Conservation (phyloP, 37 sponge, comb jelly and placozoan genomes). For the Petrosia ficiformis region DNA sequence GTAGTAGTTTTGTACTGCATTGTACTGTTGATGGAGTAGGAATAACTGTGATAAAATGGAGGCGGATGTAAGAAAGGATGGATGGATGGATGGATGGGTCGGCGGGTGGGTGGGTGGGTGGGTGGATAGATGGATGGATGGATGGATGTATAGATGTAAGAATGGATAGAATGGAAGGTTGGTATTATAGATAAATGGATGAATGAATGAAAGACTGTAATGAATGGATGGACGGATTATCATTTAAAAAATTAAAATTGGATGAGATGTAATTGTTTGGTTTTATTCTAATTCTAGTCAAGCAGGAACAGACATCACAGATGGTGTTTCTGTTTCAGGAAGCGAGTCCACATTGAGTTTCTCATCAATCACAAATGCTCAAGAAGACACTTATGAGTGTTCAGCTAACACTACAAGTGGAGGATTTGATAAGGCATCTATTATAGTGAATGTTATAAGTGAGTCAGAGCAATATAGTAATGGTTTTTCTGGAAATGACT, state of each 20-base stretch:
- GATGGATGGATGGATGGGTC: too few relatives aligned
- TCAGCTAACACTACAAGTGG: slow-evolving; percentile 7
- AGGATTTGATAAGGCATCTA: neutral
- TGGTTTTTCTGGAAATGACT: too few relatives aligned
- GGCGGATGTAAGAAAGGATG: too few relatives aligned
- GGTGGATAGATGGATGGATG: too few relatives aligned
- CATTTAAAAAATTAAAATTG: too few relatives aligned
- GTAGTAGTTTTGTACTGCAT: neutral
- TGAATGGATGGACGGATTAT: too few relatives aligned
- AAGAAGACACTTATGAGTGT: slow-evolving; percentile 16
- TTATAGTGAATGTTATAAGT: neutral
- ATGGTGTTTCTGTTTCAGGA: neutral
- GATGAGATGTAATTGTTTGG: neutral
- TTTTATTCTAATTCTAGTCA: neutral
- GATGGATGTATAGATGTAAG: too few relatives aligned
- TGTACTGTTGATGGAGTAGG: slow-evolving; percentile 6
- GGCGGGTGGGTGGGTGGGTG: too few relatives aligned
- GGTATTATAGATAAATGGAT: too few relatives aligned
- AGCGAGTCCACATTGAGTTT: neutral
- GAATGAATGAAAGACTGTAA: too few relatives aligned
- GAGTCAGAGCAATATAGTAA: too few relatives aligned
- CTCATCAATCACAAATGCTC: neutral
- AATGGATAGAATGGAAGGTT: too few relatives aligned
- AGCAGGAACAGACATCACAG: neutral
- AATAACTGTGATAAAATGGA: slow-evolving; percentile 11